These are phyloP conservation scores for Sphaerodactylus townsendi DNA, from an alignment of 2,113 vertebrate genomes.

Conservation along the genomic window DNA sequence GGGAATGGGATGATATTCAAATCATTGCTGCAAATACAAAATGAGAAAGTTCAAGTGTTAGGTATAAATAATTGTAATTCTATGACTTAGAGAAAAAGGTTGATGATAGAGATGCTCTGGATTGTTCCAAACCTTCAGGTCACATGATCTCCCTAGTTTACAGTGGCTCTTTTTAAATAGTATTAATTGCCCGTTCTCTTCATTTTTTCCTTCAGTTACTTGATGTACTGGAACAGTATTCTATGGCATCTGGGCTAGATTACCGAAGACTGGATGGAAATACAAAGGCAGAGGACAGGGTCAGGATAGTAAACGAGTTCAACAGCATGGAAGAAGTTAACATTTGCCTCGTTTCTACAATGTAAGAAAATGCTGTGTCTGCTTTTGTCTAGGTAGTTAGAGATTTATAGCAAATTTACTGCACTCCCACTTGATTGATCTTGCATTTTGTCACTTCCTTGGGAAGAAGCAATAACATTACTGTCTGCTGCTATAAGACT, in stretches of 20 bases:
- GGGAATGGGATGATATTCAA: background rate
- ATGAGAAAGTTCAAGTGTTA: background rate
- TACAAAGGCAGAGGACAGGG: constrained; percentile 90
- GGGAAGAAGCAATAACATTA: constrained; percentile 32
- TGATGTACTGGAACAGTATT: constrained; percentile 91
- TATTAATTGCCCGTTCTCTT: background rate
- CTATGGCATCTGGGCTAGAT: constrained; percentile 92
- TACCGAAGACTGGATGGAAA: constrained; percentile 91
- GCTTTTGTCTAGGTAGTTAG: constrained; percentile 34
- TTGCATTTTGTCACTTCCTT: constrained; percentile 45
- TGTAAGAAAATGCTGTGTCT: constrained; percentile 80
- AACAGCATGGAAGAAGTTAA: constrained; percentile 86
- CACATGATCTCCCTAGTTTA: background rate
- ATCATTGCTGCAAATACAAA: background rate
- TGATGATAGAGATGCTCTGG: background rate
- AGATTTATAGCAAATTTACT: constrained; percentile 33
- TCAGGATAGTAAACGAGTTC: constrained; percentile 92
- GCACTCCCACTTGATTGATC: constrained; percentile 29
- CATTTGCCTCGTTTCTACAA: constrained; percentile 94
- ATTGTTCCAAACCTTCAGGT: constrained; percentile 1
- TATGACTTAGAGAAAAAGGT: background rate
- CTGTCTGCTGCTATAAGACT: constrained; percentile 6
- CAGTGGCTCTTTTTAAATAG: constrained; percentile 12
- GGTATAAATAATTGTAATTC: background rate
- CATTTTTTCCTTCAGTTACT: constrained; percentile 77